Evolutionary conservation across 92 coral and sea anemone genomes (phyloP).

Genomic region (Epizoanthus illoricatus): DNA sequence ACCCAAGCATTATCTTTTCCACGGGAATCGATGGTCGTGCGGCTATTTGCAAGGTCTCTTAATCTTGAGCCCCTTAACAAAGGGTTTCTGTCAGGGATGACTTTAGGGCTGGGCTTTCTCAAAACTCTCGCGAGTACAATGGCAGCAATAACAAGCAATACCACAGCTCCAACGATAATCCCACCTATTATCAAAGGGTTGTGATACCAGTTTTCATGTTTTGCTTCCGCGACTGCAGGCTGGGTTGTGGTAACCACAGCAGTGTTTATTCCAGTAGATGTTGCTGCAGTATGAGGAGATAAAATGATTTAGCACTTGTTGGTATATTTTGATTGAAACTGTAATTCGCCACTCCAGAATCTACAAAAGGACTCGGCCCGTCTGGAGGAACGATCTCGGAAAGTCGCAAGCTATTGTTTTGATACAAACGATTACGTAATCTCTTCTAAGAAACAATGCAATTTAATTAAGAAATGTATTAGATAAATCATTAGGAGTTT

Average conservation of each 20-base stretch:
- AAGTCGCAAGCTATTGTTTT: too few species aligned
- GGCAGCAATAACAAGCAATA: not conserved
- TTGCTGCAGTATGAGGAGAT: not conserved
- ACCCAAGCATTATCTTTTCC: constrained; percentile 19
- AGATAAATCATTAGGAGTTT: too few species aligned
- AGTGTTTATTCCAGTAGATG: not conserved
- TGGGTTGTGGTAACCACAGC: not conserved
- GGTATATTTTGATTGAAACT: too few species aligned
- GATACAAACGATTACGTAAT: too few species aligned
- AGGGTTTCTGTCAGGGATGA: constrained; percentile 20
- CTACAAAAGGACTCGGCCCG: too few species aligned
- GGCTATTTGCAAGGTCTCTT: constrained; percentile 5
- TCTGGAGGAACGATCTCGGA: too few species aligned
- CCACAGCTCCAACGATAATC: not conserved
- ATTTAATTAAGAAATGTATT: too few species aligned
- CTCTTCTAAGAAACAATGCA: too few species aligned
- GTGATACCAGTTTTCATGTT: not conserved
- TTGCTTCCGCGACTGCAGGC: not conserved
- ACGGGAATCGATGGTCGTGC: constrained; percentile 7
- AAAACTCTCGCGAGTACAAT: not conserved
- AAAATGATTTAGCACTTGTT: not conserved
- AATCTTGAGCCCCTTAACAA: constrained; percentile 9
- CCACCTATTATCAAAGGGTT: constrained; percentile 3
- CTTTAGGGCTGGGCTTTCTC: constrained; percentile 8
- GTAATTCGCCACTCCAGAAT: too few species aligned